These are phyloP conservation scores for Achroia grisella DNA, from an alignment of 1,140 invertebrate genomes.

Conservation along the genomic window DNA sequence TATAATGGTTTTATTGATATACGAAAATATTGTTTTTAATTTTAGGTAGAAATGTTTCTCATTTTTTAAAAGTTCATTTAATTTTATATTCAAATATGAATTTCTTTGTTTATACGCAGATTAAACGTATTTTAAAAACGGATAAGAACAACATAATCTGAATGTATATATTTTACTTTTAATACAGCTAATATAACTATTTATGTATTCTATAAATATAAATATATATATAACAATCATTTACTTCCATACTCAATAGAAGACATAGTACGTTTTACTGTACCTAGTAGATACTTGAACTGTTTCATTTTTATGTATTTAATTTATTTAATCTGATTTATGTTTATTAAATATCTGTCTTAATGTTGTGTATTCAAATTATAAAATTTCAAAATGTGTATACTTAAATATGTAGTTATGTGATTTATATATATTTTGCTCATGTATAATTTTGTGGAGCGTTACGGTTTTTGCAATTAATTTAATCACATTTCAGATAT, in stretches of 20 bases:
- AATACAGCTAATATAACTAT: too few relatives aligned
- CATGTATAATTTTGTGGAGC: slow-evolving; percentile 6
- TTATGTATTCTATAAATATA: neutral
- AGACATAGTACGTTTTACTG: too few relatives aligned
- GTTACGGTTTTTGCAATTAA: neutral
- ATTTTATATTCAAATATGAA: neutral
- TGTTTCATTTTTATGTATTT: too few relatives aligned
- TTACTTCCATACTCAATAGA: too few relatives aligned
- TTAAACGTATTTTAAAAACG: too few relatives aligned
- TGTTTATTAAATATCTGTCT: slow-evolving; percentile 5
- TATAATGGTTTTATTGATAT: neutral
- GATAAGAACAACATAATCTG: too few relatives aligned
- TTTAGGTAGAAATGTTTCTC: too few relatives aligned
- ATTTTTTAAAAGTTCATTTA: too few relatives aligned
- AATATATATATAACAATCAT: neutral
- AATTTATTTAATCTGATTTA: too few relatives aligned
- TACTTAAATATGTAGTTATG: slow-evolving; percentile 17
- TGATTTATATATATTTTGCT: slow-evolving; percentile 13
- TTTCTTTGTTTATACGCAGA: neutral
- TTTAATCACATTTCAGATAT: slow-evolving; percentile 4
- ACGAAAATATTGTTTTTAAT: too few relatives aligned
- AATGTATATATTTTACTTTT: too few relatives aligned
- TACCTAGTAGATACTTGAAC: too few relatives aligned
- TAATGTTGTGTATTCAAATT: slow-evolving; percentile 18
- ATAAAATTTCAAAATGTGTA: slow-evolving; percentile 18